Conservation (phyloP, 2,888 invertebrate genomes). For the Nomada lathburiana region DNA sequence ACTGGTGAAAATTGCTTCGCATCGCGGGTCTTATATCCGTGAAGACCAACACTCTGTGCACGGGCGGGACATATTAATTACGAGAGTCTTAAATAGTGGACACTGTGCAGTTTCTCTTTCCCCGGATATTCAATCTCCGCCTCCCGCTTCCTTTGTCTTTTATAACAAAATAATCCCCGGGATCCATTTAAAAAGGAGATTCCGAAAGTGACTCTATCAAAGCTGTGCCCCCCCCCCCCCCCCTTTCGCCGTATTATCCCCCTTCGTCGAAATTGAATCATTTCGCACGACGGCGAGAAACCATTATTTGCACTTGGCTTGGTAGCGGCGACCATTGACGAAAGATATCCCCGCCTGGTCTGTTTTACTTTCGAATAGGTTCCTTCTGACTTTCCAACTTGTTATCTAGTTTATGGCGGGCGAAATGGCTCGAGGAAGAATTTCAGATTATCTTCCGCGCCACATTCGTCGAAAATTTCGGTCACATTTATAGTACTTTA, state of each 20-base stretch:
- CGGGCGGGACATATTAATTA: no score
- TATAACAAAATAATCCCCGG: neutral
- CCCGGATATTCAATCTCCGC: neutral
- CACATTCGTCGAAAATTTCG: conserved; percentile 41
- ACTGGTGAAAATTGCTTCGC: no score
- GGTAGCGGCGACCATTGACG: conserved; percentile 20
- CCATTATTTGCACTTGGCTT: conserved; percentile 60
- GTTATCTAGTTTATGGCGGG: conserved; percentile 4
- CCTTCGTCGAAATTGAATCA: conserved; percentile 38
- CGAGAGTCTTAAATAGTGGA: neutral
- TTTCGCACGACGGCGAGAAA: conserved; percentile 28
- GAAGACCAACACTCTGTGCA: no score
- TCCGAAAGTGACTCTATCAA: conserved; percentile 2
- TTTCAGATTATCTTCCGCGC: conserved; percentile 21
- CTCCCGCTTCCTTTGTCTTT: neutral
- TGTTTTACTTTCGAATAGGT: conserved; percentile 36
- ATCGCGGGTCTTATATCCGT: no score
- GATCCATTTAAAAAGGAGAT: conserved; percentile 17
- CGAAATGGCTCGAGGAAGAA: neutral
- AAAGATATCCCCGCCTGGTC: conserved; percentile 14
- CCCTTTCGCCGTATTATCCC: conserved; percentile 18
- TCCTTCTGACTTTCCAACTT: conserved; percentile 28
- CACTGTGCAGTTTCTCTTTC: neutral
- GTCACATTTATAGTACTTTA: neutral
- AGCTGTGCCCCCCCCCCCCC: neutral